Percentiles rank a stretch among this genome's conserved stretches.
Conservation (phyloP, 2,888 invertebrate species). For the Cheilosia vernalis region DNA sequence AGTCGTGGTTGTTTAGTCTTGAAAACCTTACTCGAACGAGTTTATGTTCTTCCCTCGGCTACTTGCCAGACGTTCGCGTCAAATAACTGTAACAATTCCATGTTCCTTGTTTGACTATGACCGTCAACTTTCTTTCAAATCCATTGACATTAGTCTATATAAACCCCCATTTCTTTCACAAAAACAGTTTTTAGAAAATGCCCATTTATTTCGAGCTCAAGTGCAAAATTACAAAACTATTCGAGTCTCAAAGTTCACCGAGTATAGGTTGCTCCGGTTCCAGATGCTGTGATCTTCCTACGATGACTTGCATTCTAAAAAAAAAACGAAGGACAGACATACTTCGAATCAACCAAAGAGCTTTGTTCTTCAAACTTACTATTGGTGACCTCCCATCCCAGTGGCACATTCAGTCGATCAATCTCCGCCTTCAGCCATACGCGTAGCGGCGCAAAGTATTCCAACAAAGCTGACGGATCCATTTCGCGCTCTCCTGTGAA, state of each 20-base stretch:
- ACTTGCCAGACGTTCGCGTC: too few relatives aligned
- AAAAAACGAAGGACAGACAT: background rate
- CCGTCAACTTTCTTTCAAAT: background rate
- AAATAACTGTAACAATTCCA: too few relatives aligned
- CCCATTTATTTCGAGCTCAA: conserved; percentile 8
- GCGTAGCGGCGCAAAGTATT: conserved; percentile 91
- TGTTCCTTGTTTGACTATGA: too few relatives aligned
- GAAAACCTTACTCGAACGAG: too few relatives aligned
- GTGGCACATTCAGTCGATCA: conserved; percentile 86
- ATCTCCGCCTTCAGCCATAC: conserved; percentile 90
- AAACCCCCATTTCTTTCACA: background rate
- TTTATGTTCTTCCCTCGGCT: too few relatives aligned
- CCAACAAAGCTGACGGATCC: conserved; percentile 89
- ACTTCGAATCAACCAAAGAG: too few relatives aligned
- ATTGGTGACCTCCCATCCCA: conserved; percentile 86
- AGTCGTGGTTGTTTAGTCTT: too few relatives aligned
- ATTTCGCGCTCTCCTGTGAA: conserved; percentile 91
- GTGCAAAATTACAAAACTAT: conserved; percentile 38
- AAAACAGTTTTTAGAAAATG: background rate
- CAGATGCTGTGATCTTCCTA: background rate
- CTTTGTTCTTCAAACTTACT: conserved; percentile 77
- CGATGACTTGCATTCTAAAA: conserved; percentile 59
- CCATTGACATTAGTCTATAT: background rate
- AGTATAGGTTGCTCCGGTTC: background rate
- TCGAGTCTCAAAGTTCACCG: conserved; percentile 16